A percentile compares a stretch with the other conserved stretches of the same genome.
These are phyloP conservation scores for Pseudochromis fuscus DNA, from an alignment of 2,797 vertebrate genomes.

Conservation along the genomic window DNA sequence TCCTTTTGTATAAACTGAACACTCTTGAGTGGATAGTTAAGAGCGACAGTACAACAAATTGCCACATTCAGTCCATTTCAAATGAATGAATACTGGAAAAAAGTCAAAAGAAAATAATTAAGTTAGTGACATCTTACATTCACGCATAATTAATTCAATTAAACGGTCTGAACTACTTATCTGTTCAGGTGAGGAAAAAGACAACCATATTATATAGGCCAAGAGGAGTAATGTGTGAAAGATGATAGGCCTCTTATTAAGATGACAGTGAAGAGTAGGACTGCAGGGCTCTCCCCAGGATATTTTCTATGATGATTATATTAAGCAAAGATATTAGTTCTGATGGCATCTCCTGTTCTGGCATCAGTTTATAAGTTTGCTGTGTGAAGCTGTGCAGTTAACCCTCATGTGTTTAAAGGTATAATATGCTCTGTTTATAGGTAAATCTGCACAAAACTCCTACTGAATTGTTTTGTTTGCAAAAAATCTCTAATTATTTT, in stretches of 20 bases:
- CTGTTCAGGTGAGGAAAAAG: conserved; percentile 15
- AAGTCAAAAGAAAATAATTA: not conserved
- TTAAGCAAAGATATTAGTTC: conserved; percentile 2
- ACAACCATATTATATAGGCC: not conserved
- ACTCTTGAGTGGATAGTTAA: not conserved
- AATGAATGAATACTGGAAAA: not conserved
- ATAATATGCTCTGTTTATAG: too few relatives aligned
- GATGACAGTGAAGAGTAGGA: conserved; percentile 11
- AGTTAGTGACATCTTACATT: conserved; percentile 11
- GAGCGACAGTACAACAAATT: not conserved
- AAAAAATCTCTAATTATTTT: not conserved
- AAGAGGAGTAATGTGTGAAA: not conserved
- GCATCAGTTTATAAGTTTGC: conserved; percentile 30
- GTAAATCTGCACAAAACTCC: not conserved
- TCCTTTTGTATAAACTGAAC: too few relatives aligned
- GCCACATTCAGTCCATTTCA: not conserved
- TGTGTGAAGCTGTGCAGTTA: too few relatives aligned
- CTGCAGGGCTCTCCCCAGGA: conserved; percentile 5
- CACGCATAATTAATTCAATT: not conserved
- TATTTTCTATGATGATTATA: not conserved
- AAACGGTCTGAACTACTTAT: not conserved
- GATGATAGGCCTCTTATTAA: conserved; percentile 22
- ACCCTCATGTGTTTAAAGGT: too few relatives aligned
- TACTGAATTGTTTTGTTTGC: not conserved
- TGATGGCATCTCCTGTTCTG: conserved; percentile 2